These are phyloP conservation scores for Clepsis dumicolana DNA, from an alignment of 2,888 invertebrate species.

Conservation along the genomic window DNA sequence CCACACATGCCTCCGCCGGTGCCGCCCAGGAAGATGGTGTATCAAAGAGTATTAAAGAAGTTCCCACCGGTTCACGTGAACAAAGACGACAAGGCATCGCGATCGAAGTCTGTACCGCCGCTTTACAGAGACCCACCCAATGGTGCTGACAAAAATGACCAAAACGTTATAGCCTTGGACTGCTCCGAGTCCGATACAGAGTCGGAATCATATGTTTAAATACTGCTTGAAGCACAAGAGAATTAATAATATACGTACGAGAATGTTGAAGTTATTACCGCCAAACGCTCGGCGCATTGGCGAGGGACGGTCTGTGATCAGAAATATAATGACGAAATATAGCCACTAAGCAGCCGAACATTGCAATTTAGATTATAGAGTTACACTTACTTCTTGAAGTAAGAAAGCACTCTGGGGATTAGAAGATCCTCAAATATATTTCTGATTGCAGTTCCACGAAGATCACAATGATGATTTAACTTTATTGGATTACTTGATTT, in stretches of 20 bases:
- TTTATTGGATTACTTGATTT: conserved; percentile 33
- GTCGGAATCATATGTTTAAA: conserved; percentile 82
- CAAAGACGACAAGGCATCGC: conserved; percentile 82
- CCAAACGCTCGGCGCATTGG: conserved; percentile 17
- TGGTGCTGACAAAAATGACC: conserved; percentile 66
- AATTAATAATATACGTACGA: conserved; percentile 48
- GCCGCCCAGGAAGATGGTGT: conserved; percentile 85
- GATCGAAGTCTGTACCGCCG: conserved; percentile 81
- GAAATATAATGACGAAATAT: conserved; percentile 25
- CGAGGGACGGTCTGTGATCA: conserved; percentile 28
- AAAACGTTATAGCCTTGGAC: conserved; percentile 75
- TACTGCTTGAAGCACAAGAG: conserved; percentile 50
- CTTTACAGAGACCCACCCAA: conserved; percentile 77
- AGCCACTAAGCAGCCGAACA: conserved; percentile 4
- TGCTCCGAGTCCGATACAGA: conserved; percentile 83
- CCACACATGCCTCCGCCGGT: conserved; percentile 87
- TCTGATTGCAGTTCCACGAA: conserved; percentile 28
- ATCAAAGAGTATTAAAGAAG: conserved; percentile 85
- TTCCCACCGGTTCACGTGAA: conserved; percentile 88
- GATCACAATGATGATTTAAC: conserved; percentile 35
- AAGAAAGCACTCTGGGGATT: not conserved
- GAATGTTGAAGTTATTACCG: conserved; percentile 7
- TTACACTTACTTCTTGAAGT: conserved; percentile 37
- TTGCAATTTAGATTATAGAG: not conserved
- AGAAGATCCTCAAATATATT: conserved; percentile 11